Evolutionary conservation across 1,140 invertebrate genomes (phyloP).

Genomic region (Oncopodura yosiiana): DNA sequence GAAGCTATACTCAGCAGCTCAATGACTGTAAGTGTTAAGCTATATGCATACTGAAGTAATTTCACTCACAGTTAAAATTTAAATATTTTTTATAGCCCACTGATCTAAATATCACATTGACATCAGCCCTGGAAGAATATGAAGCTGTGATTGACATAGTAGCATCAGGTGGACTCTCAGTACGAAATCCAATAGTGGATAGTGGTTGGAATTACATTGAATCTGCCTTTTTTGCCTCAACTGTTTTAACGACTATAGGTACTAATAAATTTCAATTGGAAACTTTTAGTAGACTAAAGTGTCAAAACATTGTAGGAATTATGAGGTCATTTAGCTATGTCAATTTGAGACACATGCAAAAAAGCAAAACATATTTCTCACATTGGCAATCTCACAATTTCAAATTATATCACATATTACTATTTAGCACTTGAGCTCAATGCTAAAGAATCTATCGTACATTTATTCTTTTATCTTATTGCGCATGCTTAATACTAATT

Average conservation of each 20-base stretch:
- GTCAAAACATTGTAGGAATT: too few relatives aligned
- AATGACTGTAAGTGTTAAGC: constrained; percentile 14
- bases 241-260: constrained; percentile 74
- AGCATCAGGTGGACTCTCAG: constrained; percentile 30
- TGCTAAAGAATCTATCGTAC: too few relatives aligned
- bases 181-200: constrained; percentile 29
- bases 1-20: constrained; percentile 11
- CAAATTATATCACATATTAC: too few relatives aligned
- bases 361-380: too few relatives aligned
- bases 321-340: too few relatives aligned
- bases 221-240: constrained; percentile 73
- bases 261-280: constrained; percentile 40
- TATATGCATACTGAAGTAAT: background rate
- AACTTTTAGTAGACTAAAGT: too few relatives aligned
- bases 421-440: too few relatives aligned
- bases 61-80: background rate
- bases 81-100: constrained; percentile 5
- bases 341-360: too few relatives aligned
- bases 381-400: too few relatives aligned
- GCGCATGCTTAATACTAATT: too few relatives aligned
- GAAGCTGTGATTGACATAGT: constrained; percentile 39
- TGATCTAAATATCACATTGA: constrained; percentile 37
- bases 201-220: constrained; percentile 61
- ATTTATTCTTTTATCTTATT: too few relatives aligned
- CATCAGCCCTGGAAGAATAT: constrained; percentile 49